Evolutionary conservation across 2,113 vertebrate genomes (phyloP).

Genomic region (Cranoglanis bouderius): DNA sequence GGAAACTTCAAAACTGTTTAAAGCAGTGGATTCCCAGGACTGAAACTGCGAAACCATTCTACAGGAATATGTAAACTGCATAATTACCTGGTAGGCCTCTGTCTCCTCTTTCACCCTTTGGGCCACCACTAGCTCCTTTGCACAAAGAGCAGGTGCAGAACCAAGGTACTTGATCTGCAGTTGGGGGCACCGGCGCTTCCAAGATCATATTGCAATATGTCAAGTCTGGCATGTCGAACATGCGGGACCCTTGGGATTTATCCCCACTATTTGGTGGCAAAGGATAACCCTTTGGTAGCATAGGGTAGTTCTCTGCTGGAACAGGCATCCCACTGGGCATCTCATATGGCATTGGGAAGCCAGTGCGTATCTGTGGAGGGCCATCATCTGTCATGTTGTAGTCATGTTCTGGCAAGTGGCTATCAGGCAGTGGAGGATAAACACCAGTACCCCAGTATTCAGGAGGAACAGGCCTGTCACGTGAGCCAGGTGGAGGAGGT

Average conservation of each 20-base stretch:
- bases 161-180: slow-evolving; percentile 61
- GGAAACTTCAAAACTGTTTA: neutral
- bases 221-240: neutral
- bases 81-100: slow-evolving; percentile 65
- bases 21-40: neutral
- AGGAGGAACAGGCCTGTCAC: slow-evolving; percentile 9
- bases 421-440: neutral
- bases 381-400: neutral
- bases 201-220: slow-evolving; percentile 61
- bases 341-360: neutral
- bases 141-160: slow-evolving; percentile 69
- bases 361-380: slow-evolving; percentile 19
- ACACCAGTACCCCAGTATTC: neutral
- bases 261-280: neutral
- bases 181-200: slow-evolving; percentile 32
- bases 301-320: neutral
- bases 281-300: neutral
- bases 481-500: slow-evolving; percentile 29
- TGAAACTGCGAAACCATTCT: neutral
- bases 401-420: neutral
- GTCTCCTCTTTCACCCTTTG: slow-evolving; percentile 70
- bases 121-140: slow-evolving; percentile 57
- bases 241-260: neutral
- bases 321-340: neutral
- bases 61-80: neutral